phyloP scores from a whole-genome alignment of 2,888 invertebrate species.

The Cactoblastis cactorum region DNA sequence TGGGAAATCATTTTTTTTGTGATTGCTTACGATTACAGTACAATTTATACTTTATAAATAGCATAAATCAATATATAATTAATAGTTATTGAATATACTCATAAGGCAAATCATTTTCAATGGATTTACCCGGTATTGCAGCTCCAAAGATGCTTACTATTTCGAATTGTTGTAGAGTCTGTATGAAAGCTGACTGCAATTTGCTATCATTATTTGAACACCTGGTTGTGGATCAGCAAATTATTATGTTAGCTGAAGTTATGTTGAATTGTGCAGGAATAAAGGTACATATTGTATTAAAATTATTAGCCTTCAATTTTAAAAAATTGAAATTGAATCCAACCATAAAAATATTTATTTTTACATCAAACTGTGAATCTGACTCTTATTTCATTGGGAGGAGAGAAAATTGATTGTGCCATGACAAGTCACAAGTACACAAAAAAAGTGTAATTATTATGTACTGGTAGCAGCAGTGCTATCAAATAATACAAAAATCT shows the following conservation, averaged over 20 bases:
- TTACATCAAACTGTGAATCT: too few species aligned
- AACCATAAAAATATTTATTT: too few species aligned
- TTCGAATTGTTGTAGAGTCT: constrained; percentile 57
- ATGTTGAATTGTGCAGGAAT: constrained; percentile 50
- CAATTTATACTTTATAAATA: too few species aligned
- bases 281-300: constrained; percentile 36
- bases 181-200: constrained; percentile 54
- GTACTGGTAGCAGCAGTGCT: too few species aligned
- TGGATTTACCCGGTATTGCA: not conserved
- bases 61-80: not conserved
- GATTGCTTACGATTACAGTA: not conserved
- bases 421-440: too few species aligned
- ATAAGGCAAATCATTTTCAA: not conserved
- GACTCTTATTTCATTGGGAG: too few species aligned
- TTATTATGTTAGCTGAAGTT: constrained; percentile 46
- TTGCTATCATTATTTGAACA: constrained; percentile 51
- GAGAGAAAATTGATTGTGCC: too few species aligned
- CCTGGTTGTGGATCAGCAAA: constrained; percentile 43
- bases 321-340: too few species aligned
- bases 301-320: too few species aligned
- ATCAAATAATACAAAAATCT: too few species aligned
- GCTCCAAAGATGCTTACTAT: constrained; percentile 43
- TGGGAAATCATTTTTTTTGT: too few species aligned
- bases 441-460: too few species aligned
- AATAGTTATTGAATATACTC: not conserved